Evolutionary conservation across 2,113 vertebrate genomes (phyloP).

Genomic region (Monopterus albus): DNA sequence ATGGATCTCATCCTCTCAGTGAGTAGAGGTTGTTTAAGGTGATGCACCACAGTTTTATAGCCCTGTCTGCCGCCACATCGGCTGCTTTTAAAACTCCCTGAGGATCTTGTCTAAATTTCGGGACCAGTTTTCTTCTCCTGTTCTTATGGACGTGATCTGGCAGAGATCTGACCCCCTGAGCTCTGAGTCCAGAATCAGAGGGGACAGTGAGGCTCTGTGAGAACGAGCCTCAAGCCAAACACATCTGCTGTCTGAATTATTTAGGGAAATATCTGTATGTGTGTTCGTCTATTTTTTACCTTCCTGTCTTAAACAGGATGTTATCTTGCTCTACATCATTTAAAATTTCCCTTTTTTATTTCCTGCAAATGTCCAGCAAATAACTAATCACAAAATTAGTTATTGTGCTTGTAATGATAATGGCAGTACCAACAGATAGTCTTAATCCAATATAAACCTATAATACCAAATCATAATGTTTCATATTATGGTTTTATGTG

Average conservation of each 20-base stretch:
- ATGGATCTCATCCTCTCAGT: no score
- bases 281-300: not conserved
- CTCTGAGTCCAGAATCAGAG: not conserved
- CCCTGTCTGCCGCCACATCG: slow-evolving; percentile 4
- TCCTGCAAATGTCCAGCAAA: no score
- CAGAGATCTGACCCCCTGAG: not conserved
- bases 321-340: no score
- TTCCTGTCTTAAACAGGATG: no score
- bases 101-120: not conserved
- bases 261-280: not conserved
- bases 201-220: not conserved
- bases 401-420: no score
- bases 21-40: not conserved
- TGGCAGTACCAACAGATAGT: no score
- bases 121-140: not conserved
- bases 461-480: no score
- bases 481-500: no score
- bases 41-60: no score
- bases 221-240: not conserved
- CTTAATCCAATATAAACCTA: no score
- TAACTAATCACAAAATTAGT: no score
- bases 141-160: not conserved
- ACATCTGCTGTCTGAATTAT: slow-evolving; percentile 35
- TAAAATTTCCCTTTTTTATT: no score
- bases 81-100: not conserved